A percentile compares a stretch with the other conserved stretches of the same genome.
Conservation (phyloP, 2,797 vertebrate species). For the Leuciscus waleckii region DNA sequence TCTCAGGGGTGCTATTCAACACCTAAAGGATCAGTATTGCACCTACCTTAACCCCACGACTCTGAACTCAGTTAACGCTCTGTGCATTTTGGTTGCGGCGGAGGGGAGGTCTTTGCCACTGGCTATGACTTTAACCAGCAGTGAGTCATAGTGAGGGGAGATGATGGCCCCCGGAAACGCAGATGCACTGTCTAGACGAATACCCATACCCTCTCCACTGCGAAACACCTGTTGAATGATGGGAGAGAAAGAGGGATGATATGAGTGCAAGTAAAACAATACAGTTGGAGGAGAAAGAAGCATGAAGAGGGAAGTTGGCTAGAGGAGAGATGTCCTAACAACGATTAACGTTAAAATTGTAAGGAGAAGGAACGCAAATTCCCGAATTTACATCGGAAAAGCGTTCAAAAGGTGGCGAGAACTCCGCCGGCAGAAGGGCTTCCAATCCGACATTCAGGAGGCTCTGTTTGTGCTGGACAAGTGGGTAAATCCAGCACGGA, state of each 20-base stretch:
- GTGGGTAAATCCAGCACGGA: no score
- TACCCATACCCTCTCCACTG: conserved; percentile 95
- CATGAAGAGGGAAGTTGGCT: no score
- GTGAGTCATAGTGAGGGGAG: conserved; percentile 94
- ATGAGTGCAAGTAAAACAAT: not conserved
- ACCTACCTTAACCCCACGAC: conserved; percentile 93
- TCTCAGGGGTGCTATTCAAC: not conserved
- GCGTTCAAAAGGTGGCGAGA: no score
- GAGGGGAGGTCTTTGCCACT: conserved; percentile 90
- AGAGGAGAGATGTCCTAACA: no score
- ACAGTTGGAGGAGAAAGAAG: no score
- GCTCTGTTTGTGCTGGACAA: no score
- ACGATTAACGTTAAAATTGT: no score
- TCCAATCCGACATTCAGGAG: no score
- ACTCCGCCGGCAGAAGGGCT: no score
- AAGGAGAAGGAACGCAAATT: no score
- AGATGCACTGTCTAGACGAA: conserved; percentile 92
- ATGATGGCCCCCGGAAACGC: conserved; percentile 94
- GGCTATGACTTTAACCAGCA: conserved; percentile 95
- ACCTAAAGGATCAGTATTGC: not conserved
- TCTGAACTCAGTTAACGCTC: conserved; percentile 92
- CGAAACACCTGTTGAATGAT: conserved; percentile 85
- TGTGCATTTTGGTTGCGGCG: conserved; percentile 91
- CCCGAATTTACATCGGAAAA: no score
- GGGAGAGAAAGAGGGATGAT: not conserved